These are phyloP conservation scores for Dasysyrphus tricinctus DNA, from an alignment of 2,888 invertebrate species.

Conservation along the genomic window DNA sequence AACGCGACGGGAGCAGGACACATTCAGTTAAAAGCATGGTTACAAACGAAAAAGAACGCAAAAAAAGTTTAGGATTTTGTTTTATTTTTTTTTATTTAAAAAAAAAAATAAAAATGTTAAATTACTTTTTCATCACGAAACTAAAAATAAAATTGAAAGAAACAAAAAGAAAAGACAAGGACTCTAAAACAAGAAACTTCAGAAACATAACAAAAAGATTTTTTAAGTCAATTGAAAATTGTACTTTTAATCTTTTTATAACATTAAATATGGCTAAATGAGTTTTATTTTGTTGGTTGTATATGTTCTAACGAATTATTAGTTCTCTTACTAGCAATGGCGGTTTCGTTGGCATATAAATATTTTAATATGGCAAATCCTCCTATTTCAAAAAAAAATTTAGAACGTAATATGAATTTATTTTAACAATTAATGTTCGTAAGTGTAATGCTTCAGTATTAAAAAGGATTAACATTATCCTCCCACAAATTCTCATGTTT, in stretches of 20 bases:
- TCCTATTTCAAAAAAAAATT: too few relatives aligned
- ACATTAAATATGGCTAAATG: too few relatives aligned
- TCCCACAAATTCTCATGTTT: too few relatives aligned
- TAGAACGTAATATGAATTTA: too few relatives aligned
- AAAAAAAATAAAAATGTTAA: neutral
- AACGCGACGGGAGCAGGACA: conserved; percentile 18
- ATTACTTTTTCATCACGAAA: neutral
- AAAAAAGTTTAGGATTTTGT: conserved; percentile 33
- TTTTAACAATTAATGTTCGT: too few relatives aligned
- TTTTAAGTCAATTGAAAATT: conserved; percentile 8
- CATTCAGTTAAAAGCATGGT: neutral
- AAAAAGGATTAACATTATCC: too few relatives aligned
- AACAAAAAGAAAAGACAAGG: neutral
- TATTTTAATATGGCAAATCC: too few relatives aligned
- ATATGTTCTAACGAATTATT: too few relatives aligned
- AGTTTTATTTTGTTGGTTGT: too few relatives aligned
- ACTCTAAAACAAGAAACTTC: neutral
- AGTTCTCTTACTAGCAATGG: too few relatives aligned
- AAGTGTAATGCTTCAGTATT: too few relatives aligned
- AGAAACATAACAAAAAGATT: neutral
- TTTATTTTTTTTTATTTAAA: neutral
- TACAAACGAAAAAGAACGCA: conserved; percentile 14
- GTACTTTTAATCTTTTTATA: neutral
- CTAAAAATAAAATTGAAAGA: neutral
- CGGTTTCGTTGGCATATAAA: too few relatives aligned